Percentiles rank a stretch among this genome's conserved stretches.
phyloP scores from a whole-genome alignment of 1,140 invertebrate species.

The Habropoda laboriosa region DNA sequence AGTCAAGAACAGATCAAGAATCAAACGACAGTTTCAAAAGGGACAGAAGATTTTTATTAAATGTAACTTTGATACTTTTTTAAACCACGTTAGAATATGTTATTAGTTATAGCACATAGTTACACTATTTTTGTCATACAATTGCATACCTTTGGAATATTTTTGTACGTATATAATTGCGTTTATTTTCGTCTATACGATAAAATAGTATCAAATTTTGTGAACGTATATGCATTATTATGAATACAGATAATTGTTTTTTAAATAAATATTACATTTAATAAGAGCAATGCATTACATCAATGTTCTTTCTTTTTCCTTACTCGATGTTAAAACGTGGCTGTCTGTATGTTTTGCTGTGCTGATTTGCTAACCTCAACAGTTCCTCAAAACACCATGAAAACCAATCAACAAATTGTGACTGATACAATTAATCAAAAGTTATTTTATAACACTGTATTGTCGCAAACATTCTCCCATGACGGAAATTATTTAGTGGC shows the following conservation, averaged over 20 bases:
- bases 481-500: conserved; percentile 91
- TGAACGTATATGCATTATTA: too few species aligned
- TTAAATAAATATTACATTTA: not conserved
- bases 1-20: conserved; percentile 97
- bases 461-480: conserved; percentile 90
- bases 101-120: not conserved
- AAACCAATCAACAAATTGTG: conserved; percentile 2
- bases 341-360: not conserved
- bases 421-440: conserved; percentile 74
- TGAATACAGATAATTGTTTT: too few species aligned
- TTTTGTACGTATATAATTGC: not conserved
- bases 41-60: conserved; percentile 87
- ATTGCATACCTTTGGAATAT: too few species aligned
- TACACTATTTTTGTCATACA: not conserved
- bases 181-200: not conserved
- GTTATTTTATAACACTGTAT: conserved; percentile 88
- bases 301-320: not conserved
- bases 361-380: conserved; percentile 16
- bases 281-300: not conserved
- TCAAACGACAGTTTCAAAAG: conserved; percentile 79
- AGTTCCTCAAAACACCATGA: not conserved
- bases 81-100: not conserved
- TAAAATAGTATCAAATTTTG: too few species aligned
- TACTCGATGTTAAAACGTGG: too few species aligned
- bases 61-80: not conserved